Percentiles rank a stretch among this genome's conserved stretches.
phyloP scores from a whole-genome alignment of 2,113 vertebrate species.

The Baryphthengus martii region DNA sequence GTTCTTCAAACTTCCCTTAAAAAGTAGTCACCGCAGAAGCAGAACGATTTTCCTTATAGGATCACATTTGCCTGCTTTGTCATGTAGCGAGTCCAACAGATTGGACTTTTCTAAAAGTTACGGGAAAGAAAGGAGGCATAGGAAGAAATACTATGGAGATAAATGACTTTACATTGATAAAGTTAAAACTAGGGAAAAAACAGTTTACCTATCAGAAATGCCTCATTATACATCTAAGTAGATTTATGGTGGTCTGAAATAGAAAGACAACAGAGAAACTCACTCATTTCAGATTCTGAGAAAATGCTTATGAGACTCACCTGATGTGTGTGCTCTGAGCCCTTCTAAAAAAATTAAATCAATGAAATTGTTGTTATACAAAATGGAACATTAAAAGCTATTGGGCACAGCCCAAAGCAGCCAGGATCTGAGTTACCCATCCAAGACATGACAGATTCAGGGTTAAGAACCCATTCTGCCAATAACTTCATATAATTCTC shows the following conservation, averaged over 20 bases:
- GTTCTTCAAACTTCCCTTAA: not conserved
- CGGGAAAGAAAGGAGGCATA: not conserved
- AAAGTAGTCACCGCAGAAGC: not conserved
- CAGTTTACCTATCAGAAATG: not conserved
- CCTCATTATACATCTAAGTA: not conserved
- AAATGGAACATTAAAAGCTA: not conserved
- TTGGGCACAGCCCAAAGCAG: not conserved
- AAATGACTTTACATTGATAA: not conserved
- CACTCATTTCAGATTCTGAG: not conserved
- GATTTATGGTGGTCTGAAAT: not conserved
- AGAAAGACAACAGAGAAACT: not conserved
- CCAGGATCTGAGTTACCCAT: not conserved
- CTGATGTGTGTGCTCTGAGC: not conserved
- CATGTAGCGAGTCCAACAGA: not conserved
- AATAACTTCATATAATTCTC: not conserved
- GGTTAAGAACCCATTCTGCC: not conserved
- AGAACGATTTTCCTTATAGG: not conserved
- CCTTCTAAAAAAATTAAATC: not conserved
- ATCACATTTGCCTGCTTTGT: not conserved
- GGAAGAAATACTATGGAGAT: not conserved
- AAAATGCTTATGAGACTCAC: not conserved
- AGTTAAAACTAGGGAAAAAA: not conserved
- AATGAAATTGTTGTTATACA: not conserved
- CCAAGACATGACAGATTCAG: not conserved
- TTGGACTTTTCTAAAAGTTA: not conserved